A percentile compares a stretch with the other conserved stretches of the same genome.
These are phyloP conservation scores for Unio pictorum DNA, from an alignment of 2,888 invertebrate genomes.

Conservation along the genomic window DNA sequence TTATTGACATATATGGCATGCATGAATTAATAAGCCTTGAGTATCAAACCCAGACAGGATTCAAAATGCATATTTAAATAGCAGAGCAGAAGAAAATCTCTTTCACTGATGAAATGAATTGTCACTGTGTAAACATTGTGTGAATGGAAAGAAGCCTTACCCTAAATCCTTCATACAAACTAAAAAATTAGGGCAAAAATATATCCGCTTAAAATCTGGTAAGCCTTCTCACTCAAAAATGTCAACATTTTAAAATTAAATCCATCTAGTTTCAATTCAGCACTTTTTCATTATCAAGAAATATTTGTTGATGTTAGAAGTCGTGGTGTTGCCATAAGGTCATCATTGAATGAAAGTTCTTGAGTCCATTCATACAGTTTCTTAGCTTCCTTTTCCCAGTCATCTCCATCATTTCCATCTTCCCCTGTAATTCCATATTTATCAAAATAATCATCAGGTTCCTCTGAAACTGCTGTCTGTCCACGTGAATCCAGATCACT, in stretches of 20 bases:
- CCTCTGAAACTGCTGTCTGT: constrained; percentile 45
- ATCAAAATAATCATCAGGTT: constrained; percentile 49
- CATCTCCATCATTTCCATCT: constrained; percentile 39
- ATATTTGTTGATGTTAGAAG: constrained; percentile 33
- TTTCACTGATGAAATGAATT: too few species aligned
- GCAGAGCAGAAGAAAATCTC: too few species aligned
- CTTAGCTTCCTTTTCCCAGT: constrained; percentile 66
- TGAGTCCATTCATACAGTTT: constrained; percentile 71
- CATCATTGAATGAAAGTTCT: constrained; percentile 65
- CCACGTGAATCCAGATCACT: constrained; percentile 33
- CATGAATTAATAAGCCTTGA: too few species aligned
- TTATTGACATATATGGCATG: too few species aligned
- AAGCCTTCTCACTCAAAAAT: too few species aligned
- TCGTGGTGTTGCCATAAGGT: constrained; percentile 58
- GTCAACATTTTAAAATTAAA: too few species aligned
- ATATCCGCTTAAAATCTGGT: background rate
- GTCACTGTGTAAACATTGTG: too few species aligned
- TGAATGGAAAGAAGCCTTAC: too few species aligned
- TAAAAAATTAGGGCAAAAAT: constrained; percentile 3
- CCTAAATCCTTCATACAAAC: too few species aligned
- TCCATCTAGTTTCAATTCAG: too few species aligned
- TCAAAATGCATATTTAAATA: too few species aligned
- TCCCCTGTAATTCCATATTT: constrained; percentile 47
- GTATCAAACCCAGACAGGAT: too few species aligned
- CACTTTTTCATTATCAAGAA: constrained; percentile 10